phyloP scores from a whole-genome alignment of 2,888 invertebrate species.

The Aleiodes leptofemur region DNA sequence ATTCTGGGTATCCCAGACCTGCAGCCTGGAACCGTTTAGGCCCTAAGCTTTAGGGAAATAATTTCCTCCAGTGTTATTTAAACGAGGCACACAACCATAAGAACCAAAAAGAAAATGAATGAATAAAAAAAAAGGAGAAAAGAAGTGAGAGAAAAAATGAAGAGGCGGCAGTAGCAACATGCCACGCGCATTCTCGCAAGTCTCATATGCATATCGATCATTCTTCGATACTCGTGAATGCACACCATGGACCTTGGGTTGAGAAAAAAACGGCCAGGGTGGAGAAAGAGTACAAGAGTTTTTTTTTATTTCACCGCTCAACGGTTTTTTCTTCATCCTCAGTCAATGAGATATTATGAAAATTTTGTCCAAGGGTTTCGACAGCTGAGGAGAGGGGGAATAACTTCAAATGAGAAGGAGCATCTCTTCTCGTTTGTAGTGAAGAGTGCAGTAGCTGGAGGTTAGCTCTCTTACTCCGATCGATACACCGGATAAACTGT shows the following conservation, averaged over 20 bases:
- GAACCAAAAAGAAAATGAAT: constrained; percentile 46
- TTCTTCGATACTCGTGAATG: constrained; percentile 68
- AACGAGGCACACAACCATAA: constrained; percentile 71
- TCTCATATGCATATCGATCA: constrained; percentile 74
- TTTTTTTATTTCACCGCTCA: background rate
- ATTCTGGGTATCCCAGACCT: constrained; percentile 65
- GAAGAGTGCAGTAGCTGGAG: constrained; percentile 45
- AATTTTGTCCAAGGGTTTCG: constrained; percentile 13
- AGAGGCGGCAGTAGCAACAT: constrained; percentile 32
- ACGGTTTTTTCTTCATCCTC: constrained; percentile 44
- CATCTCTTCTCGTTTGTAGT: background rate
- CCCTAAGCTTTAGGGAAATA: constrained; percentile 62
- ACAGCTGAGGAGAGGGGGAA: too few species aligned
- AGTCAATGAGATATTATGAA: constrained; percentile 35
- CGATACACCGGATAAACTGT: constrained; percentile 56
- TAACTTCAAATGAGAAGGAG: constrained; percentile 27
- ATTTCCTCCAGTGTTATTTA: constrained; percentile 74
- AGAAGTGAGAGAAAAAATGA: constrained; percentile 39
- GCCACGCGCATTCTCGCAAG: constrained; percentile 52
- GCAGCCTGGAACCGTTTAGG: constrained; percentile 72
- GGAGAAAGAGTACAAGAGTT: background rate
- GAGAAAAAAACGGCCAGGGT: constrained; percentile 27
- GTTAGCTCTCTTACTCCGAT: constrained; percentile 46
- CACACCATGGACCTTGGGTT: constrained; percentile 47
- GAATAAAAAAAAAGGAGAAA: constrained; percentile 40